Percentiles rank a stretch among this genome's conserved stretches.
phyloP scores from a whole-genome alignment of 2,113 vertebrate genomes.

The Polypterus bichir region DNA sequence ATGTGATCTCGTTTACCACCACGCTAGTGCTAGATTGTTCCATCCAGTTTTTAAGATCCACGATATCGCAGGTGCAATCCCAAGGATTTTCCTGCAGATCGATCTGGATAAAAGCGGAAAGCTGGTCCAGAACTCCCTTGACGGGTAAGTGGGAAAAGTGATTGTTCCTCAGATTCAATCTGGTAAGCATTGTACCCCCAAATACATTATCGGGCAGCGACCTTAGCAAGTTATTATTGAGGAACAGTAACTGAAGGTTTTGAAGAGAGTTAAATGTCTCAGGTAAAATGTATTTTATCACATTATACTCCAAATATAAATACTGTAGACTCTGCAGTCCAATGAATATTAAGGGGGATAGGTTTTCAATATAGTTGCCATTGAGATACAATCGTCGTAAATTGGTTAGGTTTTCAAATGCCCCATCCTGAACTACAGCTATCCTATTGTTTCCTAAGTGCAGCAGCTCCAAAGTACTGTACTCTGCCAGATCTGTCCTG shows the following conservation, averaged over 20 bases:
- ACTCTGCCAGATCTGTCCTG: constrained; percentile 70
- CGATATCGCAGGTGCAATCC: constrained; percentile 91
- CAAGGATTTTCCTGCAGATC: constrained; percentile 96
- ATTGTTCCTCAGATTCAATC: constrained; percentile 91
- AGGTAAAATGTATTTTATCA: constrained; percentile 88
- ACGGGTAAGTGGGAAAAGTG: constrained; percentile 88
- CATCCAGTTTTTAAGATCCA: constrained; percentile 92
- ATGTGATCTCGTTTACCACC: constrained; percentile 90
- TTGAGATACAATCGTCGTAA: constrained; percentile 90
- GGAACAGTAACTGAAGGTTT: constrained; percentile 85
- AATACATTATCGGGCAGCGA: constrained; percentile 82
- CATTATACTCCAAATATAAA: constrained; percentile 95
- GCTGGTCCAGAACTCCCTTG: constrained; percentile 85
- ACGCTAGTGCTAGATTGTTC: constrained; percentile 78
- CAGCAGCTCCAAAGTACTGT: constrained; percentile 80
- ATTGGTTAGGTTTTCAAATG: constrained; percentile 86
- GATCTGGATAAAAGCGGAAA: constrained; percentile 91
- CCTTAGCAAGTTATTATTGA: constrained; percentile 90
- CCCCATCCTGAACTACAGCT: constrained; percentile 81
- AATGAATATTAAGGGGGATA: constrained; percentile 73
- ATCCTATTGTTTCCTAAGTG: constrained; percentile 94
- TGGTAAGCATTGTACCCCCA: constrained; percentile 78
- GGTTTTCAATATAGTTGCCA: constrained; percentile 88
- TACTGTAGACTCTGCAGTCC: constrained; percentile 90
- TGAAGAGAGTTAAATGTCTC: constrained; percentile 77